phyloP scores from a whole-genome alignment of 2,113 vertebrate species.

The Xiphophorus hellerii region DNA sequence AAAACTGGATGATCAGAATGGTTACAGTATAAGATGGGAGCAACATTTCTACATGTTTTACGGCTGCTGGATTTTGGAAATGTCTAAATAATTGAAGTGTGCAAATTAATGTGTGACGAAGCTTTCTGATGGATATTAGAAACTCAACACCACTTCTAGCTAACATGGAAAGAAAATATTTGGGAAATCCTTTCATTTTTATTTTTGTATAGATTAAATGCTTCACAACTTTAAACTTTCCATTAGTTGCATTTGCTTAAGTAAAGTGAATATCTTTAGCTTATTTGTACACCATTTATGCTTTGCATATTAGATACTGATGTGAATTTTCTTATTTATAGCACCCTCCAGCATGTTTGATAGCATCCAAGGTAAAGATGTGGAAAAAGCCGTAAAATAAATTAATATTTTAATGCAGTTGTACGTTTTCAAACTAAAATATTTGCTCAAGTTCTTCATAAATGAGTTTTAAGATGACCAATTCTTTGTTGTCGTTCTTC shows the following conservation, averaged over 20 bases:
- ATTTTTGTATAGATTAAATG: conserved; percentile 8
- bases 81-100: conserved; percentile 11
- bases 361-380: neutral
- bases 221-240: neutral
- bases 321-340: neutral
- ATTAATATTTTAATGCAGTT: neutral
- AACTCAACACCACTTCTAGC: neutral
- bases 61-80: conserved; percentile 38
- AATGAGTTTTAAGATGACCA: neutral
- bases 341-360: neutral
- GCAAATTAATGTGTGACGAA: conserved; percentile 14
- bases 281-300: neutral
- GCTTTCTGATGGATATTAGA: neutral
- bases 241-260: neutral
- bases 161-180: conserved; percentile 6
- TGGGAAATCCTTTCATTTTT: neutral
- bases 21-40: conserved; percentile 20
- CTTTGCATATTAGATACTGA: neutral
- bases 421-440: neutral
- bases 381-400: neutral
- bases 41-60: conserved; percentile 30
- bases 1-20: conserved; percentile 13
- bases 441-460: neutral
- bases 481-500: neutral
- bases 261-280: neutral